Evolutionary conservation across 2,113 vertebrate genomes (phyloP), one percentile per base, ranked within the genome.

Genomic region (Myrmecobius fasciatus): DNA sequence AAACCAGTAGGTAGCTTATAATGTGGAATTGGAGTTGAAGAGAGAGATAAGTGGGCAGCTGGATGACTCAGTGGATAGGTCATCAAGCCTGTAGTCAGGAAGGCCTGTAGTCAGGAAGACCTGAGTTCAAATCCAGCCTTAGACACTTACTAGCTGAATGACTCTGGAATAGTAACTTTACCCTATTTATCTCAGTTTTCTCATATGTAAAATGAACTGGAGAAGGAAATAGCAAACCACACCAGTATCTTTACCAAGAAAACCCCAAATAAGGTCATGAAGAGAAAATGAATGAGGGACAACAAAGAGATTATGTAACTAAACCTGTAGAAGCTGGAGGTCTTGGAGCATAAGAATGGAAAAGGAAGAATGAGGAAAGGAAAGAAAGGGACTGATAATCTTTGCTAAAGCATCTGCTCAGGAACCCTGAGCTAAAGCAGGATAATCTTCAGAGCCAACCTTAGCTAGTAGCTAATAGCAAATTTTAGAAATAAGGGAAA

Each of bases 401-500:
- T 67, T 11, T 67, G 36, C 10, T 67, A 31, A 67, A 31, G 31
- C 31, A 67, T 67, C 3, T 67, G 89, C 60, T 43, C 48, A 52
- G 60, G 10, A 47, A 90, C 8, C 48, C 90, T 26, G 92, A 49
- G 52, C 25, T 36, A 54, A 22, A 90, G 11, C 53, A n/a, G 49
- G 52, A 96, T 96, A 67, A 94, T 51, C 25, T 93, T 94, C 51
- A 90, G 91, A 26, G 89, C 94, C 51, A 91, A 20, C 53, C 46
- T 92, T 92, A 60, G 2, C 60, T 75, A n/a, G n/a, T n/a, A 75
- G 54, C 54, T 56, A 56, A 4, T 20, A 36, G 60, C 36, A n/a
- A 75, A n/a, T 75, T n/a, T 75, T 75, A n/a, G 60, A 75, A 17
- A 75, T 14, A 75, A 75, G 4, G 31, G 31, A 67, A 75, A 75